A percentile compares a stretch with the other conserved stretches of the same genome.
These are phyloP conservation scores for Rana temporaria DNA, from an alignment of 2,113 vertebrate species.

Conservation along the genomic window DNA sequence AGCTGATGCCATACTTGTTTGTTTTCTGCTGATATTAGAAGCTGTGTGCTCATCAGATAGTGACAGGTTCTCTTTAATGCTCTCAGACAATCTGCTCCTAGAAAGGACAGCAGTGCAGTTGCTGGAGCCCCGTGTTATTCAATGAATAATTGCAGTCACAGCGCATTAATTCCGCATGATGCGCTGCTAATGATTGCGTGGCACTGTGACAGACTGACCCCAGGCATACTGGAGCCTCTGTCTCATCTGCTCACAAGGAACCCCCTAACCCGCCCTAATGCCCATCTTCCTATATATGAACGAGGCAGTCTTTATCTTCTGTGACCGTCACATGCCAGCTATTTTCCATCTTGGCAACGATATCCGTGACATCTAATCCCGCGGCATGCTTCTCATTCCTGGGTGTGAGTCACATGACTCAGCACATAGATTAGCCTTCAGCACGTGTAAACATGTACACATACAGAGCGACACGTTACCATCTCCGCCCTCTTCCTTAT, in stretches of 20 bases:
- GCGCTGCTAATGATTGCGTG: no score
- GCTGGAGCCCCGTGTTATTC: no score
- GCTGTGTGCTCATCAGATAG: no score
- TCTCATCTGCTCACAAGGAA: background rate
- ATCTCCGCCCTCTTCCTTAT: background rate
- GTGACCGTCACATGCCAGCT: background rate
- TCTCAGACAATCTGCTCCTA: no score
- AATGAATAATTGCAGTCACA: no score
- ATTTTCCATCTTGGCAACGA: background rate
- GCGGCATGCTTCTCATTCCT: conserved; percentile 10
- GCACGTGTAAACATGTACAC: background rate
- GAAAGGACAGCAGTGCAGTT: no score
- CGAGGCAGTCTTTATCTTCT: background rate
- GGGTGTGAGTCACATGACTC: background rate
- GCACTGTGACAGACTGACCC: no score
- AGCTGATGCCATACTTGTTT: no score
- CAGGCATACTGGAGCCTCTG: no score
- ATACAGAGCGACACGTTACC: background rate
- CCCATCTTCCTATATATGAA: background rate
- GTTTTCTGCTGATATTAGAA: no score
- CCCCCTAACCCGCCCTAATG: background rate
- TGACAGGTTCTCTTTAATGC: no score
- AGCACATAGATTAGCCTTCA: background rate
- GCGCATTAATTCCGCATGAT: no score
- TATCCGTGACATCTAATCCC: background rate